Percentiles rank a stretch among this genome's conserved stretches.
phyloP scores from a whole-genome alignment of 2,797 vertebrate genomes.

The Cercopithecus hamlyni region DNA sequence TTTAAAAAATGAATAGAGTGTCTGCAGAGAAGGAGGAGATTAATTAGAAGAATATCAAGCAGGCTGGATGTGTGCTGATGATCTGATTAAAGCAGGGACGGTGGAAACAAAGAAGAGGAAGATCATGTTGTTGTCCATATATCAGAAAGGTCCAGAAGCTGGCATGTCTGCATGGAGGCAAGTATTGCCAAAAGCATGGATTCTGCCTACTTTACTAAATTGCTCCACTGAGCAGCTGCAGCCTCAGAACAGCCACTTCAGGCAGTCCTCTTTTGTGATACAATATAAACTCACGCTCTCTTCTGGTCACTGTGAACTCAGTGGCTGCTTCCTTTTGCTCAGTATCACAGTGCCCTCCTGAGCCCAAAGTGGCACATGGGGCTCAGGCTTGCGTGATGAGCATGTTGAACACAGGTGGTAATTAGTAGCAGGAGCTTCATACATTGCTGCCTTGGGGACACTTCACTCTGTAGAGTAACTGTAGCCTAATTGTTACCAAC shows the following conservation, averaged over 20 bases:
- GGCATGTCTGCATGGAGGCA: background rate
- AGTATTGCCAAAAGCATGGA: background rate
- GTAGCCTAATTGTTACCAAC: background rate
- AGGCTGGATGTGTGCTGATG: background rate
- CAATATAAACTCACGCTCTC: background rate
- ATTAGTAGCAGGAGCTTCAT: background rate
- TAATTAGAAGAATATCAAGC: background rate
- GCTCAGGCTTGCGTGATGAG: background rate
- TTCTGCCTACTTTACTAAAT: constrained; percentile 5
- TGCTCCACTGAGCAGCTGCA: background rate
- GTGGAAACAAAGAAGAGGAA: background rate
- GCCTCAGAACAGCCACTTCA: constrained; percentile 15
- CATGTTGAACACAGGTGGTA: background rate
- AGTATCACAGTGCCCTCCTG: constrained; percentile 6
- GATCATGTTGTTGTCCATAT: background rate
- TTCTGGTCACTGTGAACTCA: background rate
- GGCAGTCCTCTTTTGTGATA: background rate
- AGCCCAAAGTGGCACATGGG: background rate
- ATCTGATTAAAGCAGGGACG: background rate
- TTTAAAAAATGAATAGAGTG: background rate
- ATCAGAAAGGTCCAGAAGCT: background rate
- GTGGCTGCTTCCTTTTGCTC: background rate
- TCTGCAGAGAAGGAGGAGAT: background rate
- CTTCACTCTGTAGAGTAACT: background rate
- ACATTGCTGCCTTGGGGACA: background rate